Percentiles rank a stretch among this genome's conserved stretches.
These are phyloP conservation scores for Rhynchonycteris naso DNA, from an alignment of 2,797 vertebrate genomes.

Conservation along the genomic window DNA sequence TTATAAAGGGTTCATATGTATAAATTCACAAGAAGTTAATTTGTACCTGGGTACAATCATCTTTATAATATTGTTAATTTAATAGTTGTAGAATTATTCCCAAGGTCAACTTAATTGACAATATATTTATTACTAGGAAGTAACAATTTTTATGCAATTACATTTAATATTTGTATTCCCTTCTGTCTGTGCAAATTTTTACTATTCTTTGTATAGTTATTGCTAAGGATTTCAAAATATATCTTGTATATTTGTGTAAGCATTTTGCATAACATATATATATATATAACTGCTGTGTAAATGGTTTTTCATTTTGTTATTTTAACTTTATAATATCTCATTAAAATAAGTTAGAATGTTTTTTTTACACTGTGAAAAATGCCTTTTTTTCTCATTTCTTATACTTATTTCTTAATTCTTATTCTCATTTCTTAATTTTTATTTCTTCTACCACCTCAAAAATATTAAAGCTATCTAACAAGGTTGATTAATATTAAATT, in stretches of 20 bases:
- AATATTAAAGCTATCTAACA: not conserved
- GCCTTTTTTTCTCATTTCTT: not conserved
- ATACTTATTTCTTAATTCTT: too few species aligned
- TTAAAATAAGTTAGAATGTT: not conserved
- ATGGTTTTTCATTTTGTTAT: not conserved
- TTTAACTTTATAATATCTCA: not conserved
- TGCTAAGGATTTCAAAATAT: not conserved
- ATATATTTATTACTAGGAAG: not conserved
- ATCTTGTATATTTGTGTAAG: not conserved
- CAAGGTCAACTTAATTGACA: not conserved
- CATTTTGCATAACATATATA: not conserved
- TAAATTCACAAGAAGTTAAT: not conserved
- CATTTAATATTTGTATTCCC: conserved; percentile 11
- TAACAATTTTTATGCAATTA: not conserved
- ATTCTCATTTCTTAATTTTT: too few species aligned
- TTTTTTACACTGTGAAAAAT: not conserved
- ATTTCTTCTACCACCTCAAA: not conserved
- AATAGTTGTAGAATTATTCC: not conserved
- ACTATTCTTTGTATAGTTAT: not conserved
- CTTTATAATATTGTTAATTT: conserved; percentile 8
- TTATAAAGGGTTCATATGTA: not conserved
- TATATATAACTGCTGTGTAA: not conserved
- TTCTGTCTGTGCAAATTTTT: not conserved
- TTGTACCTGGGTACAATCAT: not conserved
- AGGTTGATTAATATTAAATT: not conserved